Evolutionary conservation across 2,888 invertebrate species (phyloP).

Genomic region (Willowsia nigromaculata): DNA sequence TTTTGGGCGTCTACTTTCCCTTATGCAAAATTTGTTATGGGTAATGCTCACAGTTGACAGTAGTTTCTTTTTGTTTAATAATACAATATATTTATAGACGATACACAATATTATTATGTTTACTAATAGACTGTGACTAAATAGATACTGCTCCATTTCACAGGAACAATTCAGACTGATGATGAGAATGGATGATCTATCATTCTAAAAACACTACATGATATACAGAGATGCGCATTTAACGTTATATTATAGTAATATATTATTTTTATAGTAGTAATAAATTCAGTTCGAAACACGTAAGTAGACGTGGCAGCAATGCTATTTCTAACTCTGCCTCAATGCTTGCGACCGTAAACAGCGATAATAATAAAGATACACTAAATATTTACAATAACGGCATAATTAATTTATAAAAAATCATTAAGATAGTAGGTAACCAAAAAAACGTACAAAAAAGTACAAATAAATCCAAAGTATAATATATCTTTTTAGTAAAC

Average conservation of each 20-base stretch:
- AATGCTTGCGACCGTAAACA: conserved; percentile 33
- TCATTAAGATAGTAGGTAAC: conserved; percentile 63
- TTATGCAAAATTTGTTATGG: conserved; percentile 17
- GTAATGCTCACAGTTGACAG: conserved; percentile 58
- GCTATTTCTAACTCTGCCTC: conserved; percentile 24
- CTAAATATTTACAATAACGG: conserved; percentile 6
- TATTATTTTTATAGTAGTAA: not conserved
- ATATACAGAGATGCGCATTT: conserved; percentile 61
- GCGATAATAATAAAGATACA: conserved; percentile 40
- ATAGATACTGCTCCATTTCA: conserved; percentile 55
- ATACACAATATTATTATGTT: conserved; percentile 20
- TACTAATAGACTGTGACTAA: conserved; percentile 62
- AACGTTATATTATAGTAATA: conserved; percentile 2
- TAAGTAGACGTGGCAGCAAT: conserved; percentile 50
- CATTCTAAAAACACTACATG: conserved; percentile 25
- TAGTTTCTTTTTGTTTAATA: conserved; percentile 32
- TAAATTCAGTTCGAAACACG: conserved; percentile 68
- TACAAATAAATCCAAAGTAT: conserved; percentile 64
- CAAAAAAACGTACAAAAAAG: conserved; percentile 69
- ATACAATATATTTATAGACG: conserved; percentile 35
- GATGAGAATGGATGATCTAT: conserved; percentile 57
- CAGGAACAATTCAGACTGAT: conserved; percentile 69
- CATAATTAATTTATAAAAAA: conserved; percentile 16
- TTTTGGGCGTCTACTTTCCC: conserved; percentile 44
- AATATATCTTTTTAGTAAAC: conserved; percentile 9